Base-by-base conservation (phyloP, 2,797 vertebrate genomes). In the Pipistrellus kuhlii region DNA sequence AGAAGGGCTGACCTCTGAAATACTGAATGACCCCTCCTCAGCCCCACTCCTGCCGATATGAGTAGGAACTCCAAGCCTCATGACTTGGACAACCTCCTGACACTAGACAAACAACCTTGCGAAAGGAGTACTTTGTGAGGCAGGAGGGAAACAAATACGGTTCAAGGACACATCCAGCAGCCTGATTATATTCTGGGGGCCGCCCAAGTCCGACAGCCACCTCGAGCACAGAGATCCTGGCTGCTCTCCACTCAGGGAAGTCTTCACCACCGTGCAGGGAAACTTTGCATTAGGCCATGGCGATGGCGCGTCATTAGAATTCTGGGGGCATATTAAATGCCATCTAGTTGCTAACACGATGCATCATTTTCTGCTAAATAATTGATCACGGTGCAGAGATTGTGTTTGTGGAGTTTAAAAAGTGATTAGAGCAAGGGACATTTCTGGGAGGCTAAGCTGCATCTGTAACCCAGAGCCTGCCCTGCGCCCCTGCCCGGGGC, bases 361-460 rank as follows among this genome's bases (percentile, higher is more conserved):
- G 98, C 98, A 98, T 98, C 98, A 98, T 98, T 98, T 98, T 98
- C 97, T 98, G 97, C 97, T 98, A 98, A 98, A 98, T 98, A 98
- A 98, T 98, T 98, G 98, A 98, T 98, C 48, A 20, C 88, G 94
- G 98, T 97, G 98, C 97, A 97, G 97, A 98, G 97, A 98, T 96
- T 98, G 97, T 98, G 97, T 98, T 98, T 98, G 98, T 98, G 98
- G 97, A 98, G 98, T 98, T 98, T 97, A 97, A 98, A 97, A 98
- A 98, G 98, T 92, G 98, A 98, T 98, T 98, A 98, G 96, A 96
- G 93, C 86, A 80, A 93, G 93, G 98, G 98, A 98, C 95, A 88
- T 98, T 98, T 97, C 96, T 95, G 95, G 94, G 94, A 96, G 98
- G 97, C 92, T 41, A 97, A 97, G 97, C 94, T 97, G 97, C 96